Percentiles rank a stretch among this genome's conserved stretches.
phyloP scores from a whole-genome alignment of 2,888 invertebrate species.

The Platycnemis pennipes region DNA sequence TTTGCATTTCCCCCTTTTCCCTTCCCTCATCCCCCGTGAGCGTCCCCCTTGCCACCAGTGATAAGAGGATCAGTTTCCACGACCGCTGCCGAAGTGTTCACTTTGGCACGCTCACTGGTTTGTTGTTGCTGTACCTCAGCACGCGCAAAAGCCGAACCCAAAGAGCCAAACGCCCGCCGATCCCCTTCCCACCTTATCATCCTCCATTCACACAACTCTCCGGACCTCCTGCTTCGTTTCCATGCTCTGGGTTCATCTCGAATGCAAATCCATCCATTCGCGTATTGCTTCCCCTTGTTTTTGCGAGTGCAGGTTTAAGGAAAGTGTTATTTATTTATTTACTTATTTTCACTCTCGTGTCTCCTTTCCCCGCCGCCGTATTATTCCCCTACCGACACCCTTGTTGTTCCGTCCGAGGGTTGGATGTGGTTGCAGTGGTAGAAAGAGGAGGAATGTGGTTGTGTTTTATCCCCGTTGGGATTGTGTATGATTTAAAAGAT shows the following conservation, averaged over 20 bases:
- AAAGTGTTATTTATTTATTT: neutral
- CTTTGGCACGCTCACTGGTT: neutral
- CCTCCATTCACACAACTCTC: neutral
- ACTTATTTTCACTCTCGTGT: neutral
- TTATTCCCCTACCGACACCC: too few relatives aligned
- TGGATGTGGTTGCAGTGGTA: too few relatives aligned
- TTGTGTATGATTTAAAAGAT: too few relatives aligned
- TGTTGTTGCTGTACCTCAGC: neutral
- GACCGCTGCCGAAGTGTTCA: neutral
- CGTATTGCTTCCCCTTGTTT: constrained; percentile 25
- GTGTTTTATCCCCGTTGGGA: too few relatives aligned
- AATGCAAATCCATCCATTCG: constrained; percentile 18
- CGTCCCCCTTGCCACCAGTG: neutral
- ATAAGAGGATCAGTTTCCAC: neutral
- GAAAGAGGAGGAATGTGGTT: too few relatives aligned
- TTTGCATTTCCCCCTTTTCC: neutral
- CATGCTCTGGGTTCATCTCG: neutral
- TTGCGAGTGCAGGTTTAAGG: neutral
- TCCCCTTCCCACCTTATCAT: neutral
- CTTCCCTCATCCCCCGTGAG: too few relatives aligned
- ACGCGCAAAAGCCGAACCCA: neutral
- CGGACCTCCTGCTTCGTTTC: neutral
- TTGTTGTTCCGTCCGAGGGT: too few relatives aligned
- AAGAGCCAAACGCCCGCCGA: neutral
- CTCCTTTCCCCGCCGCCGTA: neutral